Evolutionary conservation across 2,113 vertebrate species (phyloP), one percentile per base, ranked within the genome.

Genomic region (Corydoras sp.): DNA sequence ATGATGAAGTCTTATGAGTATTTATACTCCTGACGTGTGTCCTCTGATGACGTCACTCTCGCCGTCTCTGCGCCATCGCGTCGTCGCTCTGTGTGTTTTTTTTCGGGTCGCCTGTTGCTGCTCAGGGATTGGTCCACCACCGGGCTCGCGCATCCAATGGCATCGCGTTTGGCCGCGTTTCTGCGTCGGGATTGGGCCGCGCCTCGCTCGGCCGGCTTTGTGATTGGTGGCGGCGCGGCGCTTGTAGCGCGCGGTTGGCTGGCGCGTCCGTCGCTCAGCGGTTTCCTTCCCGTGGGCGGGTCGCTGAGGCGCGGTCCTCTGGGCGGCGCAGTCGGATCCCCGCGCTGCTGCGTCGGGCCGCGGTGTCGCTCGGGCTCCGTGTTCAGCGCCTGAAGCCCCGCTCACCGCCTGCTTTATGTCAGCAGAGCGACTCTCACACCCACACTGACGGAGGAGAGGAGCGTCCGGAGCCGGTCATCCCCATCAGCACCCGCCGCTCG

Each of bases 381-480:
- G 5, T 49, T 55, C 55, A 30, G 9, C 32, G 10, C 13, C n/a
- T 48, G 24, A 85, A 75, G 69, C 82, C 81, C 18, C 18, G 18
- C 18, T 69, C 43, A 63, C 82, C 77, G 72, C 78, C 72, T 83
- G 76, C 84, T 89, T 77, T 88, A 89, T 88, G 87, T 86, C 82
- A 89, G 86, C 88, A 84, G 81, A 82, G 78, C 58, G 75, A 82
- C 82, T 80, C 76, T 80, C 75, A 80, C 77, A 65, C 85, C 64
- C 79, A 84, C 83, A 86, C 82, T 62, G 86, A 85, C 86, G 87
- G 86, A 87, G 85, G 86, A 56, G 54, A 83, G 85, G 82, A 86
- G 83, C 76, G 71, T 76, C 77, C 72, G 4, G 72, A 69, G 77
- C 77, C 49, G 76, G 69, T 77, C 74, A 71, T 80, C 72, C 70